phyloP scores from a whole-genome alignment of 2,113 vertebrate species.

The Hyaena hyaena region DNA sequence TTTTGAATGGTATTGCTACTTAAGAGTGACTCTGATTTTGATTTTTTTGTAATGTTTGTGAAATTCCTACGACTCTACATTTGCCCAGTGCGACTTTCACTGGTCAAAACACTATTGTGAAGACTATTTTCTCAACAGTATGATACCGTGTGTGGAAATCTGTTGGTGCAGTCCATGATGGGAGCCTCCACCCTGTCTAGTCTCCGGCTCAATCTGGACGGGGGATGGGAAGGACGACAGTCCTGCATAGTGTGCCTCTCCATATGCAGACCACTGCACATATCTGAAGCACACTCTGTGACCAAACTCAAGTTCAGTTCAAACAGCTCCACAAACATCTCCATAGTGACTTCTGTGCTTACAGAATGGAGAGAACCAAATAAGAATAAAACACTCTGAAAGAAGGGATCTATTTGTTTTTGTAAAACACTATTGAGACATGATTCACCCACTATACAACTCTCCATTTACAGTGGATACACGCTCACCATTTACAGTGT shows the following conservation, averaged over 20 bases:
- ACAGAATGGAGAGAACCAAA: background rate
- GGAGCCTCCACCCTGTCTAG: background rate
- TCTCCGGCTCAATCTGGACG: background rate
- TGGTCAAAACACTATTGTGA: background rate
- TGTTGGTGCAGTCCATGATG: background rate
- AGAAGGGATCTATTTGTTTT: background rate
- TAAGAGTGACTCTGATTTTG: background rate
- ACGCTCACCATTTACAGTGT: background rate
- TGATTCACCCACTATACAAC: background rate
- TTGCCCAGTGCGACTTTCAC: background rate
- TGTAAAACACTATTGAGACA: background rate
- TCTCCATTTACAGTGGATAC: background rate
- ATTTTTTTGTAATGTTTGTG: background rate
- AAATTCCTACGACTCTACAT: background rate
- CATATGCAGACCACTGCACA: background rate
- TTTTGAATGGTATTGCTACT: background rate
- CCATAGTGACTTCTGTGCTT: background rate
- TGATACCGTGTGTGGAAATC: background rate
- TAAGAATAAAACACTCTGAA: background rate
- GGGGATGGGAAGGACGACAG: background rate
- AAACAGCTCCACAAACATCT: too few species aligned
- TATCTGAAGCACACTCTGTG: background rate
- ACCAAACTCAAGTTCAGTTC: background rate
- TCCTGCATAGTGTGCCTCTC: background rate
- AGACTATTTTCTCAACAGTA: background rate